A percentile compares a stretch with the other conserved stretches of the same genome.
These are phyloP conservation scores for Netelia melanura DNA, from an alignment of 2,888 invertebrate genomes.

Conservation along the genomic window DNA sequence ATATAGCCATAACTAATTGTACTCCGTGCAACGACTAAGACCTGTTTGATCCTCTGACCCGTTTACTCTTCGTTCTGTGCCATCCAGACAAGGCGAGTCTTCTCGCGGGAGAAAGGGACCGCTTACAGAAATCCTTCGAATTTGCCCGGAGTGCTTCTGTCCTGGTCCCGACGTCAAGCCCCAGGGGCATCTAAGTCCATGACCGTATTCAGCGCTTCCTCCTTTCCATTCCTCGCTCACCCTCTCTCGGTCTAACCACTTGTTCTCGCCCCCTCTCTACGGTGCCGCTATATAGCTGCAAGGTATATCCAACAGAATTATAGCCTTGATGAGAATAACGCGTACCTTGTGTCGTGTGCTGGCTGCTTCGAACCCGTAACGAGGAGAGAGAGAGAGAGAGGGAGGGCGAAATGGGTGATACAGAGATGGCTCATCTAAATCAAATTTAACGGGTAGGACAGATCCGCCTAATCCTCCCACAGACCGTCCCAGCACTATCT, in stretches of 20 bases:
- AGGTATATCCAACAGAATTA: conserved; percentile 18
- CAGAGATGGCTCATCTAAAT: conserved; percentile 62
- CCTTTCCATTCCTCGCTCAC: conserved; percentile 1
- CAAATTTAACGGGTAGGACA: conserved; percentile 68
- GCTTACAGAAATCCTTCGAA: conserved; percentile 74
- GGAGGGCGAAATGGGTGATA: conserved; percentile 26
- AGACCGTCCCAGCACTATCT: conserved; percentile 33
- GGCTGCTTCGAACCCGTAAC: conserved; percentile 31
- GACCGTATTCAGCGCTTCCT: conserved; percentile 47
- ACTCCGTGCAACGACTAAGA: conserved; percentile 41
- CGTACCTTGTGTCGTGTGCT: conserved; percentile 39
- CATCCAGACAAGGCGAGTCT: conserved; percentile 61
- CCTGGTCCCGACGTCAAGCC: conserved; percentile 57
- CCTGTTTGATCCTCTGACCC: conserved; percentile 58
- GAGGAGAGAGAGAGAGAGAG: conserved; percentile 22
- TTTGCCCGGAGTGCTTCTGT: conserved; percentile 69
- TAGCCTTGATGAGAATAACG: conserved; percentile 60
- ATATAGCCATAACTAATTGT: conserved; percentile 60
- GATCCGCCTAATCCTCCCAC: conserved; percentile 62
- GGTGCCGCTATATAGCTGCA: conserved; percentile 6
- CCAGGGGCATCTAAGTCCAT: conserved; percentile 49
- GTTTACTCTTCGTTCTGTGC: conserved; percentile 61
- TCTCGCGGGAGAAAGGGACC: conserved; percentile 67
- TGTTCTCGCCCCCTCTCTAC: background rate
- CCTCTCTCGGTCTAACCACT: background rate